These are phyloP conservation scores for Mamestra configurata DNA, from an alignment of 1,140 invertebrate species.

Conservation along the genomic window DNA sequence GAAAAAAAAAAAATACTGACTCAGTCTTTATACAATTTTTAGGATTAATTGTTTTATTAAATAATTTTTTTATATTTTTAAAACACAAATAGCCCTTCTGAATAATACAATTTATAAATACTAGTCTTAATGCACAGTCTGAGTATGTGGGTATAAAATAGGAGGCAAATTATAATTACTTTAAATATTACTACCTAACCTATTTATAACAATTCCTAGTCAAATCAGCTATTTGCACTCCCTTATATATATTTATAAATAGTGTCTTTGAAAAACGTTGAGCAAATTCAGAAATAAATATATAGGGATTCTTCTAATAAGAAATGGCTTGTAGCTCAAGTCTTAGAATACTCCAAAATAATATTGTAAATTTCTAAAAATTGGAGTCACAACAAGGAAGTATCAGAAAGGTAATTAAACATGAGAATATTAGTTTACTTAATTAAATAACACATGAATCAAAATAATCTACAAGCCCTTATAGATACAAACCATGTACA, in stretches of 20 bases:
- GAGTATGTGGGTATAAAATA: conserved; percentile 53
- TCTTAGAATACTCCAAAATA: conserved; percentile 44
- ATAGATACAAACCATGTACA: neutral
- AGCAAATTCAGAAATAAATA: conserved; percentile 68
- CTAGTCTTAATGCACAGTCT: conserved; percentile 48
- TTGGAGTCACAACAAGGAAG: conserved; percentile 45
- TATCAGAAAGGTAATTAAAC: conserved; percentile 27
- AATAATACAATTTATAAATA: conserved; percentile 32
- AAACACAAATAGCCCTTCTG: conserved; percentile 19
- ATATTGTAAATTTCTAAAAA: conserved; percentile 45
- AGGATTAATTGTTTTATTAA: conserved; percentile 49
- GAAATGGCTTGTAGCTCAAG: conserved; percentile 38
- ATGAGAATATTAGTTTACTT: neutral
- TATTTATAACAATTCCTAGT: conserved; percentile 62
- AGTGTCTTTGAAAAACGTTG: conserved; percentile 65
- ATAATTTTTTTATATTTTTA: conserved; percentile 41
- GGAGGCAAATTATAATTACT: conserved; percentile 57
- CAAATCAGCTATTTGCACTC: conserved; percentile 55
- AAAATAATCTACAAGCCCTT: conserved; percentile 25
- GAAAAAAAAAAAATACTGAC: conserved; percentile 50
- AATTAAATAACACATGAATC: conserved; percentile 34
- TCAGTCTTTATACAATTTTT: conserved; percentile 57
- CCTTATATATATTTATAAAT: conserved; percentile 56
- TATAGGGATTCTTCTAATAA: conserved; percentile 30
- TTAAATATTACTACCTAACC: conserved; percentile 53